These are phyloP conservation scores for Latrodectus geometricus DNA, from an alignment of 1,140 invertebrate species.

Conservation along the genomic window DNA sequence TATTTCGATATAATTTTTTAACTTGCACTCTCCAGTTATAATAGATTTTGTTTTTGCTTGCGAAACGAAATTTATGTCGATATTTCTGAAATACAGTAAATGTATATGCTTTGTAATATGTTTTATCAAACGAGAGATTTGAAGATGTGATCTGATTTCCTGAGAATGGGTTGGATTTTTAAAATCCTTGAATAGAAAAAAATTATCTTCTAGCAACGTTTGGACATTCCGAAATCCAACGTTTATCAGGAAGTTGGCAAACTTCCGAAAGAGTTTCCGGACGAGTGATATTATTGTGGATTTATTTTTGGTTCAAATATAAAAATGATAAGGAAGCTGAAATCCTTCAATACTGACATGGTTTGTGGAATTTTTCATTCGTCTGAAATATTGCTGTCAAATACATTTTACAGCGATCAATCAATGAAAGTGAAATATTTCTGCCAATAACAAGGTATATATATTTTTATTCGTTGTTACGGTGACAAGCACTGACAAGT, in stretches of 20 bases:
- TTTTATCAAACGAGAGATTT: neutral
- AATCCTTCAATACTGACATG: slow-evolving; percentile 58
- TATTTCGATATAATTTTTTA: no score
- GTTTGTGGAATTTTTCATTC: slow-evolving; percentile 51
- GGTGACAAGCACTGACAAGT: no score
- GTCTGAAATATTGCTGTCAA: slow-evolving; percentile 55
- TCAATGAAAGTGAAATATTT: slow-evolving; percentile 2
- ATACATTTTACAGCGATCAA: slow-evolving; percentile 32
- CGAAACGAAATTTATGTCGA: no score
- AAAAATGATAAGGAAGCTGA: slow-evolving; percentile 34
- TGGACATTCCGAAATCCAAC: slow-evolving; percentile 43
- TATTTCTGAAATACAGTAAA: neutral
- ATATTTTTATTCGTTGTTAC: no score
- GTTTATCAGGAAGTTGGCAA: slow-evolving; percentile 60
- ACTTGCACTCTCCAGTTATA: no score
- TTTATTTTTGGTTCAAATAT: slow-evolving; percentile 50
- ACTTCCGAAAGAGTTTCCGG: slow-evolving; percentile 45
- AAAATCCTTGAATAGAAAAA: neutral
- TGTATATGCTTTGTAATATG: neutral
- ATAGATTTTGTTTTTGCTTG: no score
- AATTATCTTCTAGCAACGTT: slow-evolving; percentile 21
- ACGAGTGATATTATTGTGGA: slow-evolving; percentile 51
- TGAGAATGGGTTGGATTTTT: neutral
- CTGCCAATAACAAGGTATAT: neutral
- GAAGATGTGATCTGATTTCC: slow-evolving; percentile 32